phyloP scores from a whole-genome alignment of 2,888 invertebrate genomes.

The Malthinus seriepunctatus region DNA sequence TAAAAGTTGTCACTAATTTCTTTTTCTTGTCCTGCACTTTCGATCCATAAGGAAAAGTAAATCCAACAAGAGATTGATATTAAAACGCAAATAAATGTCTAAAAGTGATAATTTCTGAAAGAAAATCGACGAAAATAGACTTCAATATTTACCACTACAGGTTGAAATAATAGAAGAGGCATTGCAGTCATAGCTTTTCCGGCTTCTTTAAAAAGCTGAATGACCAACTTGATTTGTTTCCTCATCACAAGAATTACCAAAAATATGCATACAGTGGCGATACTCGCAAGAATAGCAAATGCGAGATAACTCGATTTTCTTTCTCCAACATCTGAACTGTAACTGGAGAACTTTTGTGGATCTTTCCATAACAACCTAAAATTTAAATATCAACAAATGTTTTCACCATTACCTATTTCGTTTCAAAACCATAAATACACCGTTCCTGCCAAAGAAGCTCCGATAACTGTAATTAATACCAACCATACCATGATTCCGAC shows the following conservation, averaged over 20 bases:
- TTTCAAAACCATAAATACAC: conserved; percentile 62
- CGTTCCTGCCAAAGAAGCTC: conserved; percentile 59
- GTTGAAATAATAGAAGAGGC: conserved; percentile 64
- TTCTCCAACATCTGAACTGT: conserved; percentile 7
- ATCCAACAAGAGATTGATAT: conserved; percentile 59
- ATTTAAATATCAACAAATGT: conserved; percentile 8
- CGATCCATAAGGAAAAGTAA: conserved; percentile 62
- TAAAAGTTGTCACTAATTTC: conserved; percentile 35
- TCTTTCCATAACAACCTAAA: conserved; percentile 54
- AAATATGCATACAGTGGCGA: conserved; percentile 59
- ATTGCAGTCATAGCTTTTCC: conserved; percentile 66
- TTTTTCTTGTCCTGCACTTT: conserved; percentile 60
- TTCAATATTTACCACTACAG: conserved; percentile 57
- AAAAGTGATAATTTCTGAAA: conserved; percentile 51
- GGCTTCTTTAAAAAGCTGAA: conserved; percentile 67
- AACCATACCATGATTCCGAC: conserved; percentile 66
- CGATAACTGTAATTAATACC: conserved; percentile 59
- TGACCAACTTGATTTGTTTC: conserved; percentile 64
- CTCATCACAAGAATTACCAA: conserved; percentile 57
- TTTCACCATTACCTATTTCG: background rate
- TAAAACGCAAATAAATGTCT: conserved; percentile 45
- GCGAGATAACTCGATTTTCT: conserved; percentile 18
- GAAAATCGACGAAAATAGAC: conserved; percentile 55
- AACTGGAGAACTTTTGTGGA: conserved; percentile 3
- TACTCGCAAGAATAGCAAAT: conserved; percentile 60